Evolutionary conservation across 2,888 invertebrate genomes (phyloP), one percentile per base, ranked within the genome.

Genomic region (Lathronympha strigana): DNA sequence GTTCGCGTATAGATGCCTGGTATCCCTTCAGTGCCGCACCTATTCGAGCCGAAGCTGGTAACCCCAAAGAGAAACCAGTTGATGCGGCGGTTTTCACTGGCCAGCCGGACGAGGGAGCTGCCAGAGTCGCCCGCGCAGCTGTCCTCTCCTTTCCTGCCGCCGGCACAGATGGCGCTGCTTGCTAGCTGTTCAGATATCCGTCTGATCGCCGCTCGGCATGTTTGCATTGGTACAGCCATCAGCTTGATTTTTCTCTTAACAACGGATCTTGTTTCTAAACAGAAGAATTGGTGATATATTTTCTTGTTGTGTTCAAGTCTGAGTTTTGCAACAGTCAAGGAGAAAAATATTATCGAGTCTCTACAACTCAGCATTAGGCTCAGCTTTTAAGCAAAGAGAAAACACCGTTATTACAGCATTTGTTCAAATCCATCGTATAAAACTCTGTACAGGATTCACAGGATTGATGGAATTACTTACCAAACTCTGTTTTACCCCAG

Each of bases 1-100:
- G 95, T 86, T 66, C 90, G 89, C 0, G 94, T 95, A 72, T 95
- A 95, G 6, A 95, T 88, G 0, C 93, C 94, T 0, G 95, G 95
- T 73, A 84, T 87, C 1, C 90, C 91, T 57, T 90, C 86, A 0
- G 49, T 54, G 2, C 83, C 84, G 51, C 84, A 86, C 0, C 11
- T 15, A 2, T 6, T 38, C 1, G 71, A 19, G 0, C 84, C 85
- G 9, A 73, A 73, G 67, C 83, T 84, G 2, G 93, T 93, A 2
- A 93, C 75, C 0, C 93, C 93, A 68, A 92, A 88, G 63, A 94
- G 92, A 63, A 92, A 84, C 76, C 88, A 93, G 71, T 90, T 85
- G 1, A 69, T 31, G 28, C 76, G 77, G 15, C 74, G 72, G 19
- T 80, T 79, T 4, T 87, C 78, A 0, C 72, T 71, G 4, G 75